Evolutionary conservation across 2,113 vertebrate species (phyloP), one percentile per base, ranked within the genome.

Genomic region (Deroptyus accipitrinus): DNA sequence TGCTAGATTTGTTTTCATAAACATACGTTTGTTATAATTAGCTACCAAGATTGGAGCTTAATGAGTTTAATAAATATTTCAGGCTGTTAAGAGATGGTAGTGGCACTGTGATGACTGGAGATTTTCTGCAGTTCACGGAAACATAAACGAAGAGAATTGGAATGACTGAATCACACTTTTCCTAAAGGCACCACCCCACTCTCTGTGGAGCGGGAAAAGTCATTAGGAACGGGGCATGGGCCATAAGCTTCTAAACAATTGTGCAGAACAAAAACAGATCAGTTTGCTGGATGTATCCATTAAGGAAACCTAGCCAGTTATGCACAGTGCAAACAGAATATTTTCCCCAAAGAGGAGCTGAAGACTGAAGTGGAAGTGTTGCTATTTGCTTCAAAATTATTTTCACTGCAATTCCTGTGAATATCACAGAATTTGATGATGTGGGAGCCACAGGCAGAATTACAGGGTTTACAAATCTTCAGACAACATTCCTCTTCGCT

Each of bases 1-100:
- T 86, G 90, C 73, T 88, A 92, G 86, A 88, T 96, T 94, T 95
- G 94, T 95, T 94, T 96, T 75, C 86, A 93, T 81, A 95, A 96
- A 94, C 76, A 94, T 82, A 84, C 6, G 23, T 67, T 95, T 95
- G 83, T 95, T 96, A 94, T 88, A 97, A 96, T 97, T 97, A 97
- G 94, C 95, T 95, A 95, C 94, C 49, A 61, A 94, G 88, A 95
- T 69, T 67, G 64, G 37, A 84, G 66, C 81, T 95, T 97, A 96
- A 96, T 94, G 90, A 95, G 73, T 95, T 96, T 95, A 97, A 96
- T 91, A 92, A 96, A 95, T 94, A 93, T 78, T 97, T 95, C 72
- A 79, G 77, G 37, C 75, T 89, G 48, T 93, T 94, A 94, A 90
- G 91, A 88, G 62, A 54, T 92, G 76, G 85, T 92, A 96, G n/a